Base-by-base conservation (phyloP, 2,113 vertebrate genomes). In the Takifugu flavidus region DNA sequence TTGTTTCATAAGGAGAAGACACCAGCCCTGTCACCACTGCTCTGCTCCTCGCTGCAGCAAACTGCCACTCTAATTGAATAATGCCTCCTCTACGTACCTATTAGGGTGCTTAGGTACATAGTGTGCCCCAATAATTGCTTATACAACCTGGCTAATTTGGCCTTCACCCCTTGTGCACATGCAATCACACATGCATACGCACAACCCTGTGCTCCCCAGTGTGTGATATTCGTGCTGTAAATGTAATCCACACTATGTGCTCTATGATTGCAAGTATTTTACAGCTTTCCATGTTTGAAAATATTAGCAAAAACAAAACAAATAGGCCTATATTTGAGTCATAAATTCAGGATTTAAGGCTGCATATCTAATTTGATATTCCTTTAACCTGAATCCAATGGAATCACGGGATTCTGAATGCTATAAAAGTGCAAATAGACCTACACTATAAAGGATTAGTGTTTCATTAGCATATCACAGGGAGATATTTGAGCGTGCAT, bases 1-100 rank as follows among this genome's bases (percentile, higher is more conserved):
- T 93, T 94, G 93, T 95, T 95, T 91, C 91, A 92, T 87, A 92
- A 84, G 91, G 92, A 90, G 82, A 87, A 92, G 89, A 92, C 87
- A 91, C 57, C 77, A 82, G 88, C 56, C 77, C 89, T 92, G 93
- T 89, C 89, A 89, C 86, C 66, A 78, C 86, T 74, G 71, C 86
- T 92, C 87, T 89, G 90, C 72, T 80, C 84, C 89, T 86, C 82
- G 62, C 87, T 88, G 79, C 87, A 88, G 87, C 91, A 92, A 92
- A 87, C 74, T 71, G 83, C 72, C 85, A 85, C 83, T 89, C 91
- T 94, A 95, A 95, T 93, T 92, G 93, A 95, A 93, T 96, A 91
- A 92, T 91, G 90, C 90, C 89, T 89, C 86, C 85, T 92, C 80
- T 29, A 56, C 83, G 87, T 87, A 89, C 75, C 86, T 88, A 91